These are phyloP conservation scores for Sarcophilus harrisii DNA, from an alignment of 2,797 vertebrate species.

Conservation along the genomic window DNA sequence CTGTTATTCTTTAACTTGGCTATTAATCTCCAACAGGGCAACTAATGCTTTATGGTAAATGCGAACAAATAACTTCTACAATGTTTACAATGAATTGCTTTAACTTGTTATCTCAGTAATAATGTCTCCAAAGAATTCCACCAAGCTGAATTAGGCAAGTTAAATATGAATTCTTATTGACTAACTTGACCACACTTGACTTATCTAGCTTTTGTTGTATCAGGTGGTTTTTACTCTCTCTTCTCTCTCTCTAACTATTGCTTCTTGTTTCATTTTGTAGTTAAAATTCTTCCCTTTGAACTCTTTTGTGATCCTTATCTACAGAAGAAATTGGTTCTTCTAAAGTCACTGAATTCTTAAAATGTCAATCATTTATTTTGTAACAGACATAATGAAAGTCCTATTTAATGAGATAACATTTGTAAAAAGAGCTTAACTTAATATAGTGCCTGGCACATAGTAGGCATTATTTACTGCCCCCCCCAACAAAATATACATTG, in stretches of 20 bases:
- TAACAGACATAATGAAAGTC: neutral
- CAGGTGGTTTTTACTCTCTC: conserved; percentile 54
- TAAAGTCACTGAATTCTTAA: neutral
- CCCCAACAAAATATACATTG: neutral
- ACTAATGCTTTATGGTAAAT: conserved; percentile 42
- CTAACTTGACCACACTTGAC: conserved; percentile 44
- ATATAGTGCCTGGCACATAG: conserved; percentile 1
- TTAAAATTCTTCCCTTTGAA: conserved; percentile 2
- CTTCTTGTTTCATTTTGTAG: conserved; percentile 36
- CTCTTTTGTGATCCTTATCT: conserved; percentile 13
- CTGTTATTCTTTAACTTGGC: conserved; percentile 62
- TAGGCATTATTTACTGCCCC: neutral
- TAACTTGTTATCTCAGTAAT: conserved; percentile 42
- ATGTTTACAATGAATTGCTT: conserved; percentile 52
- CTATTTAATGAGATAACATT: neutral
- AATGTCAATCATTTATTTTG: neutral
- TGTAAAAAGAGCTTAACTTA: neutral
- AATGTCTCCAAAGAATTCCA: conserved; percentile 61
- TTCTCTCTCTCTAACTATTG: conserved; percentile 51
- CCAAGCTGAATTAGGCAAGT: conserved; percentile 58
- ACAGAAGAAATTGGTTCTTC: neutral
- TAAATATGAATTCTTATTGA: conserved; percentile 56
- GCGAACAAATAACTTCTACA: conserved; percentile 47
- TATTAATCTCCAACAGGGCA: conserved; percentile 34
- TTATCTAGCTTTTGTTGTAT: conserved; percentile 57